Evolutionary conservation across 1,140 invertebrate genomes (phyloP), one percentile per base, ranked within the genome.

Genomic region (Heliconius congener): DNA sequence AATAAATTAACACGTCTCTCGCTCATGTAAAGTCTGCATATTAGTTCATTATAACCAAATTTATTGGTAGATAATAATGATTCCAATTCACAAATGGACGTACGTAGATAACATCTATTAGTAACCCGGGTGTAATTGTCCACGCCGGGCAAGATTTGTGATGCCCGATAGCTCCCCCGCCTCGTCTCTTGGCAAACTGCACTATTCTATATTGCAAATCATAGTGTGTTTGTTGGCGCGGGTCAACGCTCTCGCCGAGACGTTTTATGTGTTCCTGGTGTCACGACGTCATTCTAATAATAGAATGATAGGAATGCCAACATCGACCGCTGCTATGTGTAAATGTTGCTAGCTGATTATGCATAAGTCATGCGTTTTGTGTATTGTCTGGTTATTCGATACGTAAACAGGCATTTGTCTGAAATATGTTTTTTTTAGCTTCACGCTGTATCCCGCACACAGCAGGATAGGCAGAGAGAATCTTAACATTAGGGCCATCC

Each of bases 261-360:
- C 89, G 89, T 93, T 93, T 91, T 92, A 94, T 93, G 90, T 93
- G 91, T 93, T 93, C 91, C 93, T 93, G 89, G 89, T 94, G 91
- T 93, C 91, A 93, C 89, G 87, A 89, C 88, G 88, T 91, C 89
- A 89, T 87, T 92, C 91, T 94, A 94, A 91, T 94, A 94, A 93
- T 94, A 94, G 91, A 85, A 86, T 87, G 85, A 93, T 93, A 91
- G 91, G 86, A 94, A 94, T 92, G 88, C 87, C 89, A 91, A 86
- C 87, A 91, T 89, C 88, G 87, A 91, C 85, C 90, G 82, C 83
- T 83, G 90, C 89, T 84, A 93, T 93, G 90, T 83, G 83, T 86
- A 79, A n/a, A 86, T 85, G 88, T 87, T 86, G 42, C 50, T 52
- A 50, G 84, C 83, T 84, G 71, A 77, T 81, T 89, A 86, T 88